A percentile compares a stretch with the other conserved stretches of the same genome.
phyloP scores from a whole-genome alignment of 2,888 invertebrate species.

The Torymus tubicola region DNA sequence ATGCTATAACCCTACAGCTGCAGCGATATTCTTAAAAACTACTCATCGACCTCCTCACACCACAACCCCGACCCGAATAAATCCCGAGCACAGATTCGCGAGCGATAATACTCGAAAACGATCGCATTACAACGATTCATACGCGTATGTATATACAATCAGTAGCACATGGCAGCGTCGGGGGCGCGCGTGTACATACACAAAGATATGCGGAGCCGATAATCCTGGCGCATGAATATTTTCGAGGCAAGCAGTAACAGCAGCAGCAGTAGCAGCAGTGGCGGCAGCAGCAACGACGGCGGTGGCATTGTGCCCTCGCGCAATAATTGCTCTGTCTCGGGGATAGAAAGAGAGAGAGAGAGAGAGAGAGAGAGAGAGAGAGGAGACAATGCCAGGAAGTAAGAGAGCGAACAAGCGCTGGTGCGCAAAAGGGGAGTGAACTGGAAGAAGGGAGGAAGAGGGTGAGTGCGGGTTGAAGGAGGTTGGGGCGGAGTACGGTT shows the following conservation, averaged over 20 bases:
- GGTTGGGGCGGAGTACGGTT: too few species aligned
- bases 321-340: slow-evolving; percentile 70
- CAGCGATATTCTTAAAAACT: too few species aligned
- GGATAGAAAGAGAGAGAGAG: slow-evolving; percentile 26
- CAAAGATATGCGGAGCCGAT: slow-evolving; percentile 53
- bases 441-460: too few species aligned
- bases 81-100: slow-evolving; percentile 28
- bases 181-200: slow-evolving; percentile 13
- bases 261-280: slow-evolving; percentile 44
- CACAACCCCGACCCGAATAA: slow-evolving; percentile 6
- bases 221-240: slow-evolving; percentile 56
- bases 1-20: too few species aligned
- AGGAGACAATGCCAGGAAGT: background rate
- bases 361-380: slow-evolving; percentile 40
- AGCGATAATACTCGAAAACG: slow-evolving; percentile 42
- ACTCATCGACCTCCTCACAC: background rate
- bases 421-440: too few species aligned
- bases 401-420: too few species aligned
- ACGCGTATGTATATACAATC: too few species aligned
- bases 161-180: too few species aligned
- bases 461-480: too few species aligned
- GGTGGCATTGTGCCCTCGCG: slow-evolving; percentile 71
- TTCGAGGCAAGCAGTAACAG: slow-evolving; percentile 23
- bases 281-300: slow-evolving; percentile 42
- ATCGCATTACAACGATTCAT: slow-evolving; percentile 35